A percentile compares a stretch with the other conserved stretches of the same genome.
Evolutionary conservation across 2,888 invertebrate genomes (phyloP).

Genomic region (Microdon myrmicae): DNA sequence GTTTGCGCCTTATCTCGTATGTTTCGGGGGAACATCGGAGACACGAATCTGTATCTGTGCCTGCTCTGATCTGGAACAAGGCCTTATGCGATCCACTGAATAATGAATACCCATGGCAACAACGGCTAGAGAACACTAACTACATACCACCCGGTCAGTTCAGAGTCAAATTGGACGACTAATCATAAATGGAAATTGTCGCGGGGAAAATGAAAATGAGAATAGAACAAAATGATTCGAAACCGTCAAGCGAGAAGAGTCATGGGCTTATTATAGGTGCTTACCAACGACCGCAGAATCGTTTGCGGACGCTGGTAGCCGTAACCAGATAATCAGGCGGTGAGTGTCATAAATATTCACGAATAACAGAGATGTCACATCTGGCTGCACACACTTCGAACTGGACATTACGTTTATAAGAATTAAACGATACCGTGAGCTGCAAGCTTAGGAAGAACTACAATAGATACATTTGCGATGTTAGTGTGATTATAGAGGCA

Average conservation of each 20-base stretch:
- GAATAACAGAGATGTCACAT: conserved; percentile 49
- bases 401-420: too few relatives aligned
- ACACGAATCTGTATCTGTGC: conserved; percentile 44
- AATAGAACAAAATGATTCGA: neutral
- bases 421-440: too few relatives aligned
- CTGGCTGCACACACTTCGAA: conserved; percentile 31
- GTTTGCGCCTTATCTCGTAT: conserved; percentile 30
- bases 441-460: too few relatives aligned
- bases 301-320: conserved; percentile 43
- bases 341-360: conserved; percentile 50
- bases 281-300: conserved; percentile 19
- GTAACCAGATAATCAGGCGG: conserved; percentile 44
- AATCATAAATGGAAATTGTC: conserved; percentile 48
- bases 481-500: too few relatives aligned
- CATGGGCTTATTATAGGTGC: conserved; percentile 34
- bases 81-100: neutral
- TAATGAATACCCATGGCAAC: neutral
- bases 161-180: conserved; percentile 34
- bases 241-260: conserved; percentile 6
- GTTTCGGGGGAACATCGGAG: conserved; percentile 24
- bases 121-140: neutral
- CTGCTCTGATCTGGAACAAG: conserved; percentile 16
- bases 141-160: conserved; percentile 29
- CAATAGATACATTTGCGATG: too few relatives aligned
- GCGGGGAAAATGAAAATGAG: neutral